Evolutionary conservation across 2,113 vertebrate genomes (phyloP).

Genomic region (Scomber japonicus): DNA sequence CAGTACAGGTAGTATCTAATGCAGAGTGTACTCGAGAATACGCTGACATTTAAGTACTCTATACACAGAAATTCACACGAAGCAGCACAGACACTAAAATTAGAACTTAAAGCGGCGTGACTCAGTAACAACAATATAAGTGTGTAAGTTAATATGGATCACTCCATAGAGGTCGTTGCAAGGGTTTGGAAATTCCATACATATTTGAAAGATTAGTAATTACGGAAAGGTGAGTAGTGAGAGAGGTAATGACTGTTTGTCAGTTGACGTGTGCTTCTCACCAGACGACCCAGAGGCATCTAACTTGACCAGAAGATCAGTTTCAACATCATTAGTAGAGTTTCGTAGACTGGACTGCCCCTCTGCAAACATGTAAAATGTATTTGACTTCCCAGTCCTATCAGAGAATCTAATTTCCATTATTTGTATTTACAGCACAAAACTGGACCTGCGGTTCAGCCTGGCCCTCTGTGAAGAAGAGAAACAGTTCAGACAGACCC

Average conservation of each 20-base stretch:
- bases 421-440: conserved; percentile 83
- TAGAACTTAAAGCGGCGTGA: conserved; percentile 8
- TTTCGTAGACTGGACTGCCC: background rate
- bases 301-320: background rate
- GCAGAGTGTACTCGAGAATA: background rate
- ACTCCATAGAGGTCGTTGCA: background rate
- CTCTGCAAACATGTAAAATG: background rate
- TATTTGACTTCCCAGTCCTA: background rate
- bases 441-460: conserved; percentile 93
- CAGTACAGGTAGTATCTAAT: background rate
- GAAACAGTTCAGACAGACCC: conserved; percentile 90
- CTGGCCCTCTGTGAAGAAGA: conserved; percentile 94
- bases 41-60: background rate
- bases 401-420: background rate
- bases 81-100: background rate
- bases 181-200: background rate
- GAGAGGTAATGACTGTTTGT: background rate
- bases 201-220: conserved; percentile 16
- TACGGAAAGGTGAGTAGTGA: background rate
- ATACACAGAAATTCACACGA: background rate
- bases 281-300: conserved; percentile 2
- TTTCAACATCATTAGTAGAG: background rate
- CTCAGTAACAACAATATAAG: background rate
- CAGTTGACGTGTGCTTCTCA: background rate
- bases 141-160: background rate